Evolutionary conservation across 2,797 vertebrate species (phyloP).

Genomic region (Chaetophractus vellerosus): DNA sequence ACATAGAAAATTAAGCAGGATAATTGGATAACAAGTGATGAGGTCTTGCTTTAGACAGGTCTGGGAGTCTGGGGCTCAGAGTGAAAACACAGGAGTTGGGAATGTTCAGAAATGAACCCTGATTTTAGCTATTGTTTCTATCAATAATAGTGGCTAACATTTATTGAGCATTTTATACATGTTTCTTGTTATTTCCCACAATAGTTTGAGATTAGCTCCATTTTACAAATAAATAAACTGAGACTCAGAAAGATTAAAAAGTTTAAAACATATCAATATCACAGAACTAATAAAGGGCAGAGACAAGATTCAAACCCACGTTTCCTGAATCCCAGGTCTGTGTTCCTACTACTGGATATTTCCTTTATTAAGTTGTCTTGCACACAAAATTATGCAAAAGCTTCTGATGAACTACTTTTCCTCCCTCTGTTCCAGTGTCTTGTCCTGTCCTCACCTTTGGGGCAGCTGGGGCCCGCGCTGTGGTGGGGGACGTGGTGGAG

Average conservation of each 20-base stretch:
- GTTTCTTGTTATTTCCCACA: not conserved
- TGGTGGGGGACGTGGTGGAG: not conserved
- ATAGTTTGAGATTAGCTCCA: not conserved
- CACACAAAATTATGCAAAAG: not conserved
- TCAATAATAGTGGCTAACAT: not conserved
- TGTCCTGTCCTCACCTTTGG: conserved; percentile 38
- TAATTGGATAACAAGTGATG: not conserved
- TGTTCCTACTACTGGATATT: not conserved
- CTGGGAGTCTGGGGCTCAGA: not conserved
- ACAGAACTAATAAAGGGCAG: not conserved
- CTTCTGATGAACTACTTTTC: not conserved
- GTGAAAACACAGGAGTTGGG: not conserved
- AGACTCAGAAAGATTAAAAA: not conserved
- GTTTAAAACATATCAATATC: not conserved
- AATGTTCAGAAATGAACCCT: not conserved
- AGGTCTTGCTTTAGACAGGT: not conserved
- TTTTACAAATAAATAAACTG: conserved; percentile 16
- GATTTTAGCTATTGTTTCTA: conserved; percentile 4
- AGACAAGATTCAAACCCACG: not conserved
- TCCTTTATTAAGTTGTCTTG: not conserved
- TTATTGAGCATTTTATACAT: not conserved
- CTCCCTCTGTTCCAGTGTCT: conserved; percentile 66
- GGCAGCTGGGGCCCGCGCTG: not conserved
- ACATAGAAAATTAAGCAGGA: not conserved
- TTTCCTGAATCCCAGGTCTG: not conserved